Percentiles rank a stretch among this genome's conserved stretches.
These are phyloP conservation scores for Piliocolobus tephrosceles DNA, from an alignment of 2,113 vertebrate genomes.

Conservation along the genomic window DNA sequence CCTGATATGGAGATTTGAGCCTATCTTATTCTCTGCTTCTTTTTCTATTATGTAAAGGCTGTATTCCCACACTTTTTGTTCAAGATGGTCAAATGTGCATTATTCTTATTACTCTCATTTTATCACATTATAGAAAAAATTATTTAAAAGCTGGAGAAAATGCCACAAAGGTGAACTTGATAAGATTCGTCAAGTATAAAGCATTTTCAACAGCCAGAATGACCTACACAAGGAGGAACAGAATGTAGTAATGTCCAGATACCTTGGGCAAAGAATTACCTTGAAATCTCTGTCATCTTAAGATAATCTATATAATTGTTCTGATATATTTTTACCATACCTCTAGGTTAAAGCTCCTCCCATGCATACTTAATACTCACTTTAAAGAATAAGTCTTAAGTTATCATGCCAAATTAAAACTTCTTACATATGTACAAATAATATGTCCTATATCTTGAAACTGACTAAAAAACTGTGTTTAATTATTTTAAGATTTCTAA, in stretches of 20 bases:
- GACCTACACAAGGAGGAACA: not conserved
- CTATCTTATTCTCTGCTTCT: not conserved
- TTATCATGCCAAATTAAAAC: not conserved
- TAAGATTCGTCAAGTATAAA: slow-evolving; percentile 42
- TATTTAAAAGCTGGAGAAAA: slow-evolving; percentile 49
- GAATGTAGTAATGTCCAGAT: not conserved
- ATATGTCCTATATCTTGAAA: not conserved
- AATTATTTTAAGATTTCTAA: not conserved
- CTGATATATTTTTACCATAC: not conserved
- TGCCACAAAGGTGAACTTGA: not conserved
- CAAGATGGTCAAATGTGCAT: slow-evolving; percentile 2
- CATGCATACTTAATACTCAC: not conserved
- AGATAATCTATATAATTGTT: not conserved
- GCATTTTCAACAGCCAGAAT: slow-evolving; percentile 6
- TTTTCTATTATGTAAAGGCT: not conserved
- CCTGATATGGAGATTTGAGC: not conserved
- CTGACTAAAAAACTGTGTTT: not conserved
- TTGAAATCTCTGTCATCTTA: slow-evolving; percentile 6
- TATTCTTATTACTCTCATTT: slow-evolving; percentile 36
- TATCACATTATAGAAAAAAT: slow-evolving; percentile 19
- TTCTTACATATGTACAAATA: not conserved
- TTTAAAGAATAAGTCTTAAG: not conserved
- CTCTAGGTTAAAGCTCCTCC: not conserved
- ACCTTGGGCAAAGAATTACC: not conserved
- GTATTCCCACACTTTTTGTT: not conserved